These are phyloP conservation scores for Leptocoma aspasia DNA, from an alignment of 2,113 vertebrate genomes.

Conservation along the genomic window DNA sequence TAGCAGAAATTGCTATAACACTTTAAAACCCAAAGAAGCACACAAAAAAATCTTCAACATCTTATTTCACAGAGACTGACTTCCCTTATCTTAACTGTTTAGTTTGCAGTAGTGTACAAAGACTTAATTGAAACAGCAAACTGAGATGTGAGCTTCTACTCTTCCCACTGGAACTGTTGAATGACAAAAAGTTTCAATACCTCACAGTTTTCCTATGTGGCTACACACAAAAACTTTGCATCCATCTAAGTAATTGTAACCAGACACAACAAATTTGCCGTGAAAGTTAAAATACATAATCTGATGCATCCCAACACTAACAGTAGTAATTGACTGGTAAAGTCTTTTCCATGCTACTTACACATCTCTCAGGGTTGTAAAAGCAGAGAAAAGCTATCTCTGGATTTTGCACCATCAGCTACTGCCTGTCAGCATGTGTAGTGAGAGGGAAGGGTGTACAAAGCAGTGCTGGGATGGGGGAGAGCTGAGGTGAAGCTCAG, in stretches of 20 bases:
- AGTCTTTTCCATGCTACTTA: neutral
- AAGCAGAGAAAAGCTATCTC: neutral
- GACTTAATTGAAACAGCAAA: neutral
- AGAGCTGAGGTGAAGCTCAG: neutral
- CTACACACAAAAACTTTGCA: neutral
- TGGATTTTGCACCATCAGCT: neutral
- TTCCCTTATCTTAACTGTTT: neutral
- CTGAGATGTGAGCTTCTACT: neutral
- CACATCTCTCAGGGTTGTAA: neutral
- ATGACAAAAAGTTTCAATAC: neutral
- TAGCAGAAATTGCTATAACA: neutral
- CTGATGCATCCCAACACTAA: neutral
- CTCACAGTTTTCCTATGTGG: neutral
- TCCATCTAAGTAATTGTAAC: neutral
- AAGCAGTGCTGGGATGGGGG: neutral
- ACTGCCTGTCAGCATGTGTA: neutral
- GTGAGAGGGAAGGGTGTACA: neutral
- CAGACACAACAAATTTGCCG: neutral
- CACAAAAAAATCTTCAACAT: neutral
- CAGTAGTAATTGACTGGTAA: neutral
- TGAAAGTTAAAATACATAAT: neutral
- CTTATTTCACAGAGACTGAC: neutral
- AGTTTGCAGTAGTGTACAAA: neutral
- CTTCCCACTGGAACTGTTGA: neutral
- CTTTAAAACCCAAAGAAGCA: neutral